Evolutionary conservation across 2,888 invertebrate species (phyloP).

Genomic region (Caradrina kadenii): DNA sequence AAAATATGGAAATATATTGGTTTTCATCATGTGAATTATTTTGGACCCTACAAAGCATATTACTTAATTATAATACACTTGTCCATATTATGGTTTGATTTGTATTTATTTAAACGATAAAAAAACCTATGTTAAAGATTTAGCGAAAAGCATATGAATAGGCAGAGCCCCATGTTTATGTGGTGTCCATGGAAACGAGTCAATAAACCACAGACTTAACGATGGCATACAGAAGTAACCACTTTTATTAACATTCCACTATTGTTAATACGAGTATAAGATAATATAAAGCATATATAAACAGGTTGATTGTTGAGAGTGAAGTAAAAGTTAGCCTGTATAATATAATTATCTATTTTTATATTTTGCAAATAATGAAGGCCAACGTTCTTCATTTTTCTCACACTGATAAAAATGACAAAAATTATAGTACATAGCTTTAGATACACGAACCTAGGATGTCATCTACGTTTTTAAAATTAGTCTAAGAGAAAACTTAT

Average conservation of each 20-base stretch:
- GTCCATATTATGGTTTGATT: not conserved
- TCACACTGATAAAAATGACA: too few relatives aligned
- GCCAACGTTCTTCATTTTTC: not conserved
- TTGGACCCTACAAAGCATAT: not conserved
- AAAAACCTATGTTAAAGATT: not conserved
- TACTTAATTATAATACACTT: not conserved
- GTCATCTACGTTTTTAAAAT: not conserved
- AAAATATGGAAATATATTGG: slow-evolving; percentile 4
- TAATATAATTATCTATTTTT: too few relatives aligned
- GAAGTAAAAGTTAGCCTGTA: too few relatives aligned
- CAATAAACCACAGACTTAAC: slow-evolving; percentile 40
- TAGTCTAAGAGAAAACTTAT: too few relatives aligned
- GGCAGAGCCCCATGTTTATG: slow-evolving; percentile 25
- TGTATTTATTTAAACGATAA: not conserved
- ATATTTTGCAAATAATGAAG: too few relatives aligned
- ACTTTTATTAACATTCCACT: too few relatives aligned
- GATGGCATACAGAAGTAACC: slow-evolving; percentile 21
- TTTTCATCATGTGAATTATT: not conserved
- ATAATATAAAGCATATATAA: too few relatives aligned
- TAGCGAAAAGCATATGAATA: not conserved
- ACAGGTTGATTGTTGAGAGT: too few relatives aligned
- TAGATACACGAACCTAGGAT: too few relatives aligned
- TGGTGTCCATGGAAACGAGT: slow-evolving; percentile 57
- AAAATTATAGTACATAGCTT: too few relatives aligned
- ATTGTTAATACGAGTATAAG: too few relatives aligned